Conservation (phyloP, 2,888 invertebrate species). For the Tachina grossa region DNA sequence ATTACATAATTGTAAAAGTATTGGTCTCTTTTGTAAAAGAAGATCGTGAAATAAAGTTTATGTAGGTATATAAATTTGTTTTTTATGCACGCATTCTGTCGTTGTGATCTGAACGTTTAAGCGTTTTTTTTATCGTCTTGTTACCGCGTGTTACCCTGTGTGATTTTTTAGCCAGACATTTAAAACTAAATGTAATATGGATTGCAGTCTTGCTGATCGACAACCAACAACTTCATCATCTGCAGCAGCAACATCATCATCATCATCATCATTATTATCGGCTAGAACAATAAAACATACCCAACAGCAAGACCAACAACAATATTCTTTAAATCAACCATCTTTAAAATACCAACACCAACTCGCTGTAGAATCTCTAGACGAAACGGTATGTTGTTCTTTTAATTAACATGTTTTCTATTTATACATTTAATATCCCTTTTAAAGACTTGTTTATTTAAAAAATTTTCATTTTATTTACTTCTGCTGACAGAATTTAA, state of each 20-base stretch:
- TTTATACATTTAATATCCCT: neutral
- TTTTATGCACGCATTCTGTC: slow-evolving; percentile 34
- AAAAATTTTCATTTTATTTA: slow-evolving; percentile 47
- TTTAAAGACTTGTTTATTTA: slow-evolving; percentile 48
- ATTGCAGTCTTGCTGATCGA: slow-evolving; percentile 75
- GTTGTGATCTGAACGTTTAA: slow-evolving; percentile 29
- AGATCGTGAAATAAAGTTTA: neutral
- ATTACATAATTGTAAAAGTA: neutral
- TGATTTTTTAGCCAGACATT: slow-evolving; percentile 68
- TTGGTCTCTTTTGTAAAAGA: slow-evolving; percentile 4
- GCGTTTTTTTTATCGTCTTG: slow-evolving; percentile 45
- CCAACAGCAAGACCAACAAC: slow-evolving; percentile 42
- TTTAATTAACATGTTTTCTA: slow-evolving; percentile 16
- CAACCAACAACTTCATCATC: slow-evolving; percentile 54
- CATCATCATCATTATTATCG: slow-evolving; percentile 36
- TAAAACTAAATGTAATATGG: slow-evolving; percentile 74
- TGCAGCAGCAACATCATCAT: slow-evolving; percentile 39
- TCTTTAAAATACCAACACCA: slow-evolving; percentile 60
- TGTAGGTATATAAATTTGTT: neutral
- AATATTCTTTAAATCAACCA: slow-evolving; percentile 45
- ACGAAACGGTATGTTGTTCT: slow-evolving; percentile 73
- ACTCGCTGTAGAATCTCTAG: slow-evolving; percentile 73
- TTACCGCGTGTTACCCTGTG: slow-evolving; percentile 44
- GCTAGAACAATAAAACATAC: slow-evolving; percentile 36
- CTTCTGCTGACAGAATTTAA: slow-evolving; percentile 1